Evolutionary conservation across 2,113 vertebrate genomes (phyloP), one percentile per base, ranked within the genome.

Genomic region (Ptilorrhoa leucosticta): DNA sequence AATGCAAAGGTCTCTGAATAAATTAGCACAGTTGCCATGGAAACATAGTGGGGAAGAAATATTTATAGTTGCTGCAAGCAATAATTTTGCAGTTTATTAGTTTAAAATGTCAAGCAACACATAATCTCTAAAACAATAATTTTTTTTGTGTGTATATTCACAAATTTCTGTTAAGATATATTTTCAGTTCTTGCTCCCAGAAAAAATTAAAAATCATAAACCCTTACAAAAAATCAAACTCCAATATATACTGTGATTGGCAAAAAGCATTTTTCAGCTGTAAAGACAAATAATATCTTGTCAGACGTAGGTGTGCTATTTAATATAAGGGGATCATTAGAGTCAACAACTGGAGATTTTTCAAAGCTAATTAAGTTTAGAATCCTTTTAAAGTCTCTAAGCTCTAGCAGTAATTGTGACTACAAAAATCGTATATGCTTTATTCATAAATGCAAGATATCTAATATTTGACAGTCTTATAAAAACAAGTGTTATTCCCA

Each of bases 61-160:
- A 97, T 97, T 97, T 97, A 96, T 96, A 97, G 97, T 91, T 94
- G 87, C 96, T 96, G 87, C 84, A 89, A 96, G 97, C 92, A 96
- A 92, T 95, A 94, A 93, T 96, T 96, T 94, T 96, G 87, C 78
- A 63, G 92, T 75, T 96, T 97, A 96, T 94, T 97, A 90, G 56
- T 93, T 94, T 77, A 83, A 97, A 96, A 97, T 96, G 95, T 97
- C 96, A 97, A 95, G 84, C 45, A 95, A 92, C 65, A 83, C 57
- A 94, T 84, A 95, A 95, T 93, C 69, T 85, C 87, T 48, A 70
- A 93, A 86, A 47, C 65, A 94, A 65, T 47, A 58, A 75, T 31
- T 72, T 92, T 87, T n/a, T 79, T 61, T 53, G 35, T 87, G 22
- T 84, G 20, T 47, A 35, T 81, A 91, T 72, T 88, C 71, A 65